Evolutionary conservation across 2,888 invertebrate species (phyloP).

Genomic region (Periphyllus acericola): DNA sequence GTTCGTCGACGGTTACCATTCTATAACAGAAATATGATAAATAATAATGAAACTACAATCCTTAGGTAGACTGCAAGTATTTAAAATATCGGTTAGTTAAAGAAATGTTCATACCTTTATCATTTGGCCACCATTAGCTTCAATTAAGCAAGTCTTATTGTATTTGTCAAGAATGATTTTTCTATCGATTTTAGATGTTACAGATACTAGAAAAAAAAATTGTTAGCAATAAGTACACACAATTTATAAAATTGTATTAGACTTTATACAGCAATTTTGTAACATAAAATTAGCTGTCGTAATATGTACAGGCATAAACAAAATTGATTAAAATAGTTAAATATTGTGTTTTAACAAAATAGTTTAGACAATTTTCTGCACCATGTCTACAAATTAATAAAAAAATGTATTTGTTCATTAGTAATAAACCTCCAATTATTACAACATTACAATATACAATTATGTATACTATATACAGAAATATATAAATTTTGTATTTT

Average conservation of each 20-base stretch:
- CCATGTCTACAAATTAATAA: too few relatives aligned
- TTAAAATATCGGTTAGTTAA: background rate
- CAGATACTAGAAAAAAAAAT: constrained; percentile 38
- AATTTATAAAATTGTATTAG: background rate
- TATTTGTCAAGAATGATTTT: constrained; percentile 47
- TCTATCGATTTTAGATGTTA: constrained; percentile 49
- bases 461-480: too few relatives aligned
- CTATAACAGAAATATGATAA: constrained; percentile 21
- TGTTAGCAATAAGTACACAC: background rate
- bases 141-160: constrained; percentile 45
- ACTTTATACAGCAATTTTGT: too few relatives aligned
- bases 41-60: background rate
- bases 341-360: too few relatives aligned
- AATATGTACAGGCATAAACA: too few relatives aligned
- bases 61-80: background rate
- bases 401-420: too few relatives aligned
- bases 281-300: too few relatives aligned
- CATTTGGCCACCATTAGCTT: constrained; percentile 51
- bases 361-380: too few relatives aligned
- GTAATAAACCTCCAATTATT: too few relatives aligned
- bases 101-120: constrained; percentile 38
- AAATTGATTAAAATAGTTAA: too few relatives aligned
- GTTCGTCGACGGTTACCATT: constrained; percentile 48
- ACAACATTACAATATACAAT: too few relatives aligned
- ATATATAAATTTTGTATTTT: too few relatives aligned